Conservation (phyloP, 2,113 vertebrate genomes). For the Phyllostomus hastatus region DNA sequence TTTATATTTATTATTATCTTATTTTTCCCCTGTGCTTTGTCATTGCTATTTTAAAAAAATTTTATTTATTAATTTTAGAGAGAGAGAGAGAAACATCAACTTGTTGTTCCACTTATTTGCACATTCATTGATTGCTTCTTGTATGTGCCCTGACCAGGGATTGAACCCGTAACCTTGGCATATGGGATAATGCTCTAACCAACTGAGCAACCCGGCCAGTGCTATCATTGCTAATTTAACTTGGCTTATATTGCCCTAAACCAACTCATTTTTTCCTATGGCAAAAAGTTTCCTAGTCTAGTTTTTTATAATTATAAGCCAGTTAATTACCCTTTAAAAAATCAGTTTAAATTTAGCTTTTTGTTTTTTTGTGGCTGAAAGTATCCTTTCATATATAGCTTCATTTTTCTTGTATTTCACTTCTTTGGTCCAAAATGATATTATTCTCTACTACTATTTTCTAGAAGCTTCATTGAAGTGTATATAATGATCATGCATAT, state of each 20-base stretch:
- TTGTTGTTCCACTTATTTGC: no score
- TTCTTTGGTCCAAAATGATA: neutral
- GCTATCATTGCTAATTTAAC: neutral
- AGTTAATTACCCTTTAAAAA: neutral
- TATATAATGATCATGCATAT: neutral
- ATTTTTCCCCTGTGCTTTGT: neutral
- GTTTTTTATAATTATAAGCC: neutral
- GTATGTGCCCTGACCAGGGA: no score
- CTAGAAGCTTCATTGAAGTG: neutral
- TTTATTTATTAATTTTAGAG: no score
- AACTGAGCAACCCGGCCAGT: no score
- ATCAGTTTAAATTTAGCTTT: neutral
- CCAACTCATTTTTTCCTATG: neutral
- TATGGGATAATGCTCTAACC: no score
- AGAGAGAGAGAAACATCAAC: no score
- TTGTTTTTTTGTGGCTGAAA: neutral
- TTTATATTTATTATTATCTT: neutral
- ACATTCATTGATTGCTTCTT: no score
- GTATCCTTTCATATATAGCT: neutral
- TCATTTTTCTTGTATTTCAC: neutral
- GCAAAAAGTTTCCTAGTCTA: neutral
- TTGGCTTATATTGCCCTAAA: neutral
- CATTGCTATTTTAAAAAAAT: neutral
- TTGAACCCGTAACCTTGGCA: no score
- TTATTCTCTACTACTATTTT: neutral